phyloP scores from a whole-genome alignment of 2,888 invertebrate genomes.

The Ecdyonurus torrentis region DNA sequence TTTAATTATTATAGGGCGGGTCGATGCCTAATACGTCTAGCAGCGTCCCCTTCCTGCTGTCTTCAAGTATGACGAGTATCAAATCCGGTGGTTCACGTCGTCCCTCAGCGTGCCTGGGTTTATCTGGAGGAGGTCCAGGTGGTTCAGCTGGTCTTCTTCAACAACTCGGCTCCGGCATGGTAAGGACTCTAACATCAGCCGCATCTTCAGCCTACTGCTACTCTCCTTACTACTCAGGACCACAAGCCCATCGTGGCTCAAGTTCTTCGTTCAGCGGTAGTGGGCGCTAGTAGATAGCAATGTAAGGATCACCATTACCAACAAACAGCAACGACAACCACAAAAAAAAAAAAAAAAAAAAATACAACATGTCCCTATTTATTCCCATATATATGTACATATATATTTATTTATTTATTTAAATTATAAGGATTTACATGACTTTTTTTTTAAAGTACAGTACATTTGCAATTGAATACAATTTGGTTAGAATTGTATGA shows the following conservation, averaged over 20 bases:
- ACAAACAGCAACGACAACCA: too few relatives aligned
- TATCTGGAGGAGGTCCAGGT: constrained; percentile 39
- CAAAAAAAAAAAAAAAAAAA: too few relatives aligned
- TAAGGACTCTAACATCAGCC: constrained; percentile 56
- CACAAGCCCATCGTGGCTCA: neutral
- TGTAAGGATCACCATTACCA: constrained; percentile 22
- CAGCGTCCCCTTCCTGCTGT: constrained; percentile 71
- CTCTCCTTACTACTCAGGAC: neutral
- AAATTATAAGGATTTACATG: too few relatives aligned
- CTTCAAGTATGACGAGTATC: constrained; percentile 61
- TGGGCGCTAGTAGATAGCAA: constrained; percentile 31
- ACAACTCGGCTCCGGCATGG: constrained; percentile 85
- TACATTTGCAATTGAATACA: too few relatives aligned
- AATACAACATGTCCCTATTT: too few relatives aligned
- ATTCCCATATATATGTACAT: too few relatives aligned
- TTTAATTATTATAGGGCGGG: constrained; percentile 66
- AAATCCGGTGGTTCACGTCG: constrained; percentile 41
- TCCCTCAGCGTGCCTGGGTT: constrained; percentile 51
- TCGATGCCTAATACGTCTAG: constrained; percentile 82
- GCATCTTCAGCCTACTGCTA: constrained; percentile 21
- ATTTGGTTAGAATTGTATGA: too few relatives aligned
- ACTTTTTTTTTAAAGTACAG: too few relatives aligned
- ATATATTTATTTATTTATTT: too few relatives aligned
- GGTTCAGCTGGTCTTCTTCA: constrained; percentile 62
- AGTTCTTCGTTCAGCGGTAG: constrained; percentile 20